Base-by-base conservation (phyloP, 2,888 invertebrate species). In the Seira sanloemensis region DNA sequence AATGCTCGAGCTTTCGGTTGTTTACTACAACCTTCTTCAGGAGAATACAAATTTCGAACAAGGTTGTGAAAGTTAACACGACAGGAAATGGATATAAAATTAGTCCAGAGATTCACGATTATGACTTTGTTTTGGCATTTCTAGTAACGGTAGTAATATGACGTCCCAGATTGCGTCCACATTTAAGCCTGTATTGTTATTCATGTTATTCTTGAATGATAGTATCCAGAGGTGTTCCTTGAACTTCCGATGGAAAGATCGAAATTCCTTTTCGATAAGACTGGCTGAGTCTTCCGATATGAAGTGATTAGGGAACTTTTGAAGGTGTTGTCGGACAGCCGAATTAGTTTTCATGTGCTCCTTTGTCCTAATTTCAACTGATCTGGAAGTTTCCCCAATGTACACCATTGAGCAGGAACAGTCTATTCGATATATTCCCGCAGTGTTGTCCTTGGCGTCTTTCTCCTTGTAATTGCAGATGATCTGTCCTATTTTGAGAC, bases 201-300 rank as follows among this genome's bases (percentile, higher is more conserved):
- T 67, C 67, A 67, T 67, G 19, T 23, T 23, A 16, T 67, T 67
- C 23, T 4, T 2, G 19, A 19, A 18, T 67, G 12, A 21, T 9
- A 23, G 19, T 7, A 67, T 67, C 16, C 16, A 67, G 9, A 67
- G 24, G 7, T 16, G 21, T 67, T 67, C 67, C 24, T 21, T 67
- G 24, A 67, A 67, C 2, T 5, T 19, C 16, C 67, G 12, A 67
- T 67, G 67, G 16, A 67, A 67, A 9, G 19, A 19, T 67, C 67
- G 12, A 16, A 5, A 24, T 67, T 67, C 67, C 2, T 16, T 16
- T 23, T 21, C 19, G 24, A 67, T 67, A 7, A 67, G 67, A 21
- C 67, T 67, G 12, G 67, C 67, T 21, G 67, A 67, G 67, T 67
- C 67, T 2, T 67, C 2, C 7, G 2, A 7, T 5, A 67, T 67